These are phyloP conservation scores for Pseudorasbora parva DNA, from an alignment of 2,113 vertebrate species.

Conservation along the genomic window DNA sequence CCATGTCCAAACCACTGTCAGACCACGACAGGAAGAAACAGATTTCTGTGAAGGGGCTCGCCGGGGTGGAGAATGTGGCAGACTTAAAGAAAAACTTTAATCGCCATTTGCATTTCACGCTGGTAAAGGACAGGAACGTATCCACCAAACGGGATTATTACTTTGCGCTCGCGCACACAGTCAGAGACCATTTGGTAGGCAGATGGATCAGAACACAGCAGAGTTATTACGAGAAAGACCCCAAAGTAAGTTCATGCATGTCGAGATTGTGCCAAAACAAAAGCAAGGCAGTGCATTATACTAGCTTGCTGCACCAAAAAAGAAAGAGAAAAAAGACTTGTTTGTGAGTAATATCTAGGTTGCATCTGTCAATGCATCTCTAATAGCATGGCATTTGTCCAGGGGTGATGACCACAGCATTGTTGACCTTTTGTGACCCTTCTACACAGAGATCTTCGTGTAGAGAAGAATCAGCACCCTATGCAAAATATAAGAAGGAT, in stretches of 20 bases:
- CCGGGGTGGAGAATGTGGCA: slow-evolving; percentile 85
- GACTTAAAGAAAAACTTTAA: slow-evolving; percentile 89
- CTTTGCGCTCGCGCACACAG: slow-evolving; percentile 87
- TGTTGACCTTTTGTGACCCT: slow-evolving; percentile 31
- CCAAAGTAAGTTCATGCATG: slow-evolving; percentile 80
- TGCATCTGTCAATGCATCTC: not conserved
- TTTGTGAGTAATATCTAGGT: not conserved
- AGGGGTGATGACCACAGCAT: not conserved
- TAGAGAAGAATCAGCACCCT: not conserved
- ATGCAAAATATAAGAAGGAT: not conserved
- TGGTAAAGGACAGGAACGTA: slow-evolving; percentile 92
- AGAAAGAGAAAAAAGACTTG: not conserved
- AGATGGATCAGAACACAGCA: slow-evolving; percentile 94
- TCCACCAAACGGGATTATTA: slow-evolving; percentile 88
- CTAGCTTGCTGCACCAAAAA: not conserved
- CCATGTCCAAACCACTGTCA: slow-evolving; percentile 85
- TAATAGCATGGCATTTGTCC: not conserved
- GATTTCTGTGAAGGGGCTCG: slow-evolving; percentile 89
- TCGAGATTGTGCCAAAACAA: not conserved
- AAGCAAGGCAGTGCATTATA: slow-evolving; percentile 3
- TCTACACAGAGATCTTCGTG: not conserved
- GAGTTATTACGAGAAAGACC: slow-evolving; percentile 91
- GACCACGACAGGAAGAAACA: slow-evolving; percentile 87
- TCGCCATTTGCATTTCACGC: slow-evolving; percentile 88
- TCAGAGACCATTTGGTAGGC: slow-evolving; percentile 88